Conservation (phyloP, 2,113 vertebrate genomes). For the Oceanites oceanicus region DNA sequence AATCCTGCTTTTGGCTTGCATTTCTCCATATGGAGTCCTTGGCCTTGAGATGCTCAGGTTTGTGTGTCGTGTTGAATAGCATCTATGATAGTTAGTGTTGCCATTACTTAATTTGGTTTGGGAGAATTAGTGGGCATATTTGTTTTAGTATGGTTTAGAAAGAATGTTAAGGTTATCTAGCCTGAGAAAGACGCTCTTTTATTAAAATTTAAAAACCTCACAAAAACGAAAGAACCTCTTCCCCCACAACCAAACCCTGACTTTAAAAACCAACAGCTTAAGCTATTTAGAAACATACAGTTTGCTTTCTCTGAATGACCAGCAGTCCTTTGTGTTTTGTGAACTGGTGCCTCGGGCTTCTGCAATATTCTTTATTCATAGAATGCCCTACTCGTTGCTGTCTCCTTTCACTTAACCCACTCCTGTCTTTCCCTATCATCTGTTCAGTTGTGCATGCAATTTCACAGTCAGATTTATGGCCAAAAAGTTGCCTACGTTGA, state of each 20-base stretch:
- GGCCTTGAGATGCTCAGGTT: background rate
- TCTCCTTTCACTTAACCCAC: background rate
- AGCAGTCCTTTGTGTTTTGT: background rate
- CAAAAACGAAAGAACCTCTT: background rate
- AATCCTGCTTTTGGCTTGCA: background rate
- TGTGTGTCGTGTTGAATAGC: background rate
- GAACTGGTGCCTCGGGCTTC: background rate
- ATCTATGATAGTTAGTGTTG: background rate
- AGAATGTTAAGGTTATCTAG: conserved; percentile 1
- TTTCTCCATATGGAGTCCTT: conserved; percentile 40
- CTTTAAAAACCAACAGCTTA: background rate
- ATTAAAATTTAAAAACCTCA: background rate
- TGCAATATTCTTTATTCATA: background rate
- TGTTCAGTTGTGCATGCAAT: background rate
- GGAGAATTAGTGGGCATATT: background rate
- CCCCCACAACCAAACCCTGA: background rate
- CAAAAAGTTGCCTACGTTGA: conserved; percentile 11
- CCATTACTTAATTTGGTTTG: background rate
- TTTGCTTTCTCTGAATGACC: background rate
- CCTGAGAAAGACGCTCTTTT: background rate
- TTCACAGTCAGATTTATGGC: background rate
- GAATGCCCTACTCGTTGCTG: background rate
- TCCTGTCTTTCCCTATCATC: background rate
- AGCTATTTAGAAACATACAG: background rate
- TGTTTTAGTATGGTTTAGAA: background rate